Percentiles rank a stretch among this genome's conserved stretches.
Evolutionary conservation across 2,113 vertebrate genomes (phyloP).

Genomic region (Grus americana): DNA sequence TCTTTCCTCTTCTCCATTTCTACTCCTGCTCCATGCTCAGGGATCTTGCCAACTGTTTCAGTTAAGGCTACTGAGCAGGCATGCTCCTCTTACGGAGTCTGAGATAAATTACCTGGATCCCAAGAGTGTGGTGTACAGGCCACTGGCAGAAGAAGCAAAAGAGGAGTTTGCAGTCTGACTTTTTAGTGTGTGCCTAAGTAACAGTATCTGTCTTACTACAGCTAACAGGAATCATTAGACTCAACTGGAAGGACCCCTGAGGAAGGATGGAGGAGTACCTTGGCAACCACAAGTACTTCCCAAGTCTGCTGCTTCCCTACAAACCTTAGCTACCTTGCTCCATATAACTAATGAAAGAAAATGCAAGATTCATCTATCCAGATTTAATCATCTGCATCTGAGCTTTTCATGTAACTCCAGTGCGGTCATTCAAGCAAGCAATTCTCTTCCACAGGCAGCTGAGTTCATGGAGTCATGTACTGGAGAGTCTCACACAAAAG

Average conservation of each 20-base stretch:
- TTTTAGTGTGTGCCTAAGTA: neutral
- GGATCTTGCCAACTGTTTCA: neutral
- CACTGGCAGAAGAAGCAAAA: neutral
- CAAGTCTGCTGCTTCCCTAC: neutral
- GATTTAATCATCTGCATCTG: neutral
- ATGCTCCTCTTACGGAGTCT: neutral
- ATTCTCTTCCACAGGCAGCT: neutral
- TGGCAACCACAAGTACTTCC: neutral
- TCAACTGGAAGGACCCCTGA: neutral
- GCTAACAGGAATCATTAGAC: neutral
- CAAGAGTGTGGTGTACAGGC: fast-evolving
- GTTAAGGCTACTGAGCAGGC: neutral
- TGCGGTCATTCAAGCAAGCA: neutral
- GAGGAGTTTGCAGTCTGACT: neutral
- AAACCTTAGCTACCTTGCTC: neutral
- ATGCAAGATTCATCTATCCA: neutral
- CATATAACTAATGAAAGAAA: neutral
- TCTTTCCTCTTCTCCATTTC: neutral
- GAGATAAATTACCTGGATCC: neutral
- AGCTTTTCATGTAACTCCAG: neutral
- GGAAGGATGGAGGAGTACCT: neutral
- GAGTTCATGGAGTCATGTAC: neutral
- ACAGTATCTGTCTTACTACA: neutral
- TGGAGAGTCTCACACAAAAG: neutral
- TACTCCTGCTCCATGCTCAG: neutral